Evolutionary conservation across 2,888 invertebrate species (phyloP), one percentile per base, ranked within the genome.

Genomic region (Sceliomorpha sp.): DNA sequence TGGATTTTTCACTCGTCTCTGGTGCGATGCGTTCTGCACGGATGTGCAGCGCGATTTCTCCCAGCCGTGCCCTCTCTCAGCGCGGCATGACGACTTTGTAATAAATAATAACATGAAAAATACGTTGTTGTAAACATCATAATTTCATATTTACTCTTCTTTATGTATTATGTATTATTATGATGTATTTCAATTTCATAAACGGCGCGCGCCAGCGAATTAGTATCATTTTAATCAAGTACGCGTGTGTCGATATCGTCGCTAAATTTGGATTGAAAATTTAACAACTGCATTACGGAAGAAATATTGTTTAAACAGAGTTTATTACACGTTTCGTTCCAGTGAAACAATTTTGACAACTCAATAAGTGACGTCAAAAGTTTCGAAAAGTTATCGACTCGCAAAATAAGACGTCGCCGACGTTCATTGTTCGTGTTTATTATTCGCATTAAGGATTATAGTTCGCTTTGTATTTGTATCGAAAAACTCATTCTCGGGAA

Each of bases 221-320:
- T 37, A 45, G 29, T 15, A 45, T 56, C 56, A 56, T 56, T 45
- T 56, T 45, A 56, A 56, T 56, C 45, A 45, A 56, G n/a, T n/a
- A n/a, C n/a, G n/a, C n/a, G n/a, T n/a, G n/a, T n/a, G n/a, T n/a
- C n/a, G n/a, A n/a, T n/a, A n/a, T n/a, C n/a, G n/a, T n/a, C n/a
- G n/a, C n/a, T n/a, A n/a, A n/a, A n/a, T n/a, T n/a, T n/a, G n/a
- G n/a, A n/a, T n/a, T n/a, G n/a, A n/a, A n/a, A n/a, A n/a, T n/a
- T n/a, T n/a, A n/a, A n/a, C n/a, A n/a, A n/a, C n/a, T n/a, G n/a
- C n/a, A n/a, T n/a, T n/a, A n/a, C n/a, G n/a, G n/a, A n/a, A n/a
- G n/a, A n/a, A n/a, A n/a, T n/a, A n/a, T n/a, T n/a, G n/a, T n/a
- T n/a, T 10, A 32, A 14, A 14, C 32, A 8, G 6, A 17, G n/a